Evolutionary conservation across 2,113 vertebrate genomes (phyloP), one percentile per base, ranked within the genome.

Genomic region (Microcebus lehilahytsara): DNA sequence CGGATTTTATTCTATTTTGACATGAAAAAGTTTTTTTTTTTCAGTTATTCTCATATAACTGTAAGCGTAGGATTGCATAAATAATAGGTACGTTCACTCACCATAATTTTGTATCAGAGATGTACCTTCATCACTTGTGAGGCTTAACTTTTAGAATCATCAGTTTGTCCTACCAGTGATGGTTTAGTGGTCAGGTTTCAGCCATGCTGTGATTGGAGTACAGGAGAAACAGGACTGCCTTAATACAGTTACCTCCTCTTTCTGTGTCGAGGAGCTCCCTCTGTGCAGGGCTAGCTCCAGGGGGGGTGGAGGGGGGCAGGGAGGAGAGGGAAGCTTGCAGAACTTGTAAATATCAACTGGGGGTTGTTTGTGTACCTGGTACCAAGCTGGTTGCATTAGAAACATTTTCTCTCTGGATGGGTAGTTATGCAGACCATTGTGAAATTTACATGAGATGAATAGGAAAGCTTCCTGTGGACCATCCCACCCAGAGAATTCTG

Each of bases 401-500:
- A 95, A 46, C 22, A 4, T 72, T 49, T 51, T 88, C 27, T 74
- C 69, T 62, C 19, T 85, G 72, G 74, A 13, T 95, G 58, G 37
- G 30, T 74, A 49, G 78, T 12, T 92, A 20, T n/a, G 83, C 53
- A 88, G 32, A 16, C 93, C 37, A 32, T 85, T 69, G 5, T 89
- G 80, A 92, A 79, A 94, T 95, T 96, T 86, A 88, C 93, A 89
- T 95, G 27, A 22, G 60, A 0, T 80, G 91, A 91, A 93, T 94
- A 77, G 49, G 84, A 88, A 85, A 77, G 22, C 60, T 72, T 85
- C 84, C 80, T 53, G 53, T 32, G 46, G 66, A 22, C 23, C n/a
- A 34, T 86, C 51, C 53, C 75, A 46, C 85, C 80, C 60, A 40
- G 75, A 78, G n/a, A 42, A 16, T 85, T 81, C 11, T 71, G 4